These are phyloP conservation scores for Hirundichthys speculiger DNA, from an alignment of 2,113 vertebrate genomes.

Conservation along the genomic window DNA sequence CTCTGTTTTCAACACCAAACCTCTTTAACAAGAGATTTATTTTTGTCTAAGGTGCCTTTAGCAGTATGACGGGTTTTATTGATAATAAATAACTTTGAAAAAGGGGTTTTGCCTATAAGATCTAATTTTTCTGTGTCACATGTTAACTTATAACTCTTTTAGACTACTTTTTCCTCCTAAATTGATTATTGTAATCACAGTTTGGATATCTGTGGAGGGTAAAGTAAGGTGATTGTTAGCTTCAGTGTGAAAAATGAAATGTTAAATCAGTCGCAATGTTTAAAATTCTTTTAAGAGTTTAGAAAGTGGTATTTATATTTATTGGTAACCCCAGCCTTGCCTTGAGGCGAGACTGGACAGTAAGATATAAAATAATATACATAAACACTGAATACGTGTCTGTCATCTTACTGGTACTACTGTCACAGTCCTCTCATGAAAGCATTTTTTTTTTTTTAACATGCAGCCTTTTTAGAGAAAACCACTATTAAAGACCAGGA, in stretches of 20 bases:
- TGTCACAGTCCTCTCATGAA: neutral
- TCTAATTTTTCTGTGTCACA: slow-evolving; percentile 39
- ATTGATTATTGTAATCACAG: slow-evolving; percentile 11
- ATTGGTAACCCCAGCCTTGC: too few relatives aligned
- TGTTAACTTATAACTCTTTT: slow-evolving; percentile 40
- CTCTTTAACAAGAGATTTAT: slow-evolving; percentile 56
- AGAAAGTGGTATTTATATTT: too few relatives aligned
- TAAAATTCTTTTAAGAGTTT: too few relatives aligned
- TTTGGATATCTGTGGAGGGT: slow-evolving; percentile 1
- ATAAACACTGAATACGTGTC: too few relatives aligned
- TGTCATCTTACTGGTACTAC: neutral
- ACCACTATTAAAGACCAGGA: slow-evolving; percentile 31
- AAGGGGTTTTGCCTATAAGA: slow-evolving; percentile 27
- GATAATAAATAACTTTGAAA: slow-evolving; percentile 38
- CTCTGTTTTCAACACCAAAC: slow-evolving; percentile 25
- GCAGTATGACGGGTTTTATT: slow-evolving; percentile 50
- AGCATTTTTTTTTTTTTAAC: slow-evolving; percentile 13
- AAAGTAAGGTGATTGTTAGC: too few relatives aligned
- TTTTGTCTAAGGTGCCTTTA: slow-evolving; percentile 75
- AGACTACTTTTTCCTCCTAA: neutral
- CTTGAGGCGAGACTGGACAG: too few relatives aligned
- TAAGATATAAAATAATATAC: too few relatives aligned
- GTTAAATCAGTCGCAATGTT: too few relatives aligned
- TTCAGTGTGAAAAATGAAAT: too few relatives aligned
- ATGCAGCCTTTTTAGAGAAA: slow-evolving; percentile 22